A percentile compares a stretch with the other conserved stretches of the same genome.
Conservation (phyloP, 2,797 vertebrate genomes). For the Menidia menidia region DNA sequence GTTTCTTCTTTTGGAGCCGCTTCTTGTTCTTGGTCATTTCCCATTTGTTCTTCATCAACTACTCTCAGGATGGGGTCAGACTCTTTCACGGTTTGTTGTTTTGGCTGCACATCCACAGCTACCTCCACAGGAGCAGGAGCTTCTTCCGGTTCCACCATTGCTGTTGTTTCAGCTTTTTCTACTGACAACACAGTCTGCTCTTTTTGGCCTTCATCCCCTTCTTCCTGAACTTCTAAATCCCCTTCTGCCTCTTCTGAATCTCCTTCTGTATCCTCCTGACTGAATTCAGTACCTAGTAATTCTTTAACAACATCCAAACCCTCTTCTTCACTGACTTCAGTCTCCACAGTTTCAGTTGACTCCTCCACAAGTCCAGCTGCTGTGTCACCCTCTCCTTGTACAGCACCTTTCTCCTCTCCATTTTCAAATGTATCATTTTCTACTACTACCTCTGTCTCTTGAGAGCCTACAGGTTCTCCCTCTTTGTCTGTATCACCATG, state of each 20-base stretch:
- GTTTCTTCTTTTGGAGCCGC: conserved; percentile 22
- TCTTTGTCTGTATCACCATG: conserved; percentile 14
- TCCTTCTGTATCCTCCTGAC: conserved; percentile 37
- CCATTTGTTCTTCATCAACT: conserved; percentile 30
- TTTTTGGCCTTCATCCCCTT: conserved; percentile 11
- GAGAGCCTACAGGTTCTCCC: conserved; percentile 24
- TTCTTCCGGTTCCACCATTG: conserved; percentile 39
- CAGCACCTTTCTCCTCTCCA: conserved; percentile 23
- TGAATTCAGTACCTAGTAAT: conserved; percentile 22
- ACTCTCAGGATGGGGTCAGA: conserved; percentile 14
- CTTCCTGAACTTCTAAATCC: conserved; percentile 20
- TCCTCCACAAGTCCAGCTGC: conserved; percentile 29
- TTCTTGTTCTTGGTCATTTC: conserved; percentile 6
- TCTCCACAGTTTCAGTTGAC: conserved; percentile 27
- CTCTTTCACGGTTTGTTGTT: conserved; percentile 32
- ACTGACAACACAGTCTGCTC: conserved; percentile 33
- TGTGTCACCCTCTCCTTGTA: conserved; percentile 23
- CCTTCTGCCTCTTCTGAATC: conserved; percentile 30
- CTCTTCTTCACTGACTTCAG: conserved; percentile 24
- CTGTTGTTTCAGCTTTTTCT: conserved; percentile 32
- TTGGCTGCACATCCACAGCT: conserved; percentile 20
- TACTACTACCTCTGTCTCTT: conserved; percentile 30
- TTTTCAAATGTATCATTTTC: conserved; percentile 27
- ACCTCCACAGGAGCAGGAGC: conserved; percentile 33
- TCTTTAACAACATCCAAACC: conserved; percentile 28